These are phyloP conservation scores for Linnaemya vulpina DNA, from an alignment of 2,888 invertebrate species.

Conservation along the genomic window DNA sequence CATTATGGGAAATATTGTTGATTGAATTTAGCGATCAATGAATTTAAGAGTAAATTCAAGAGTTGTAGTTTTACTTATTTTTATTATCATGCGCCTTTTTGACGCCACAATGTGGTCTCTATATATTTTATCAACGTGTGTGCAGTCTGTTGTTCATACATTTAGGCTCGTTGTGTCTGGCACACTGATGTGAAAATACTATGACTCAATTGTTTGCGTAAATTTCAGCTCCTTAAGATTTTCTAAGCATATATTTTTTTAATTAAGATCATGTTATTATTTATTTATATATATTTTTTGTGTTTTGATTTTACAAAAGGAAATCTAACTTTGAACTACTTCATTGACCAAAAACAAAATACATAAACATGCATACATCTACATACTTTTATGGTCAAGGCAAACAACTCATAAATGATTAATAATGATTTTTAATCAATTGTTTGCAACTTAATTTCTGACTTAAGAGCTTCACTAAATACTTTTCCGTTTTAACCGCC, in stretches of 20 bases:
- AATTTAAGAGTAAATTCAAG: constrained; percentile 25
- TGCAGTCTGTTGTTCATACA: constrained; percentile 1
- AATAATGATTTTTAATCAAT: constrained; percentile 7
- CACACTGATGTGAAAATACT: constrained; percentile 18
- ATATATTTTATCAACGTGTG: constrained; percentile 14
- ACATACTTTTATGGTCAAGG: constrained; percentile 62
- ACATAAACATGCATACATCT: constrained; percentile 9
- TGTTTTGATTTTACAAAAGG: constrained; percentile 66
- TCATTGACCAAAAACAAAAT: constrained; percentile 39
- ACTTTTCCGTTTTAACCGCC: too few relatives aligned
- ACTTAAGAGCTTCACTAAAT: not conserved
- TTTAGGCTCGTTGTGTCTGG: constrained; percentile 35
- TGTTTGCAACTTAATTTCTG: not conserved
- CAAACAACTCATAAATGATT: constrained; percentile 58
- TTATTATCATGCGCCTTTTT: constrained; percentile 53
- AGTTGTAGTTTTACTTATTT: constrained; percentile 6
- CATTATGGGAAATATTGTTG: constrained; percentile 62
- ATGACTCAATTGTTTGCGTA: constrained; percentile 51
- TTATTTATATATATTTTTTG: constrained; percentile 32
- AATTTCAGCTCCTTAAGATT: constrained; percentile 46
- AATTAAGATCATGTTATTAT: constrained; percentile 54
- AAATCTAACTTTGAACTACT: constrained; percentile 73
- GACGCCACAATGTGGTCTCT: constrained; percentile 53
- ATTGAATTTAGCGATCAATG: constrained; percentile 58
- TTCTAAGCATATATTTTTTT: constrained; percentile 17